phyloP scores from a whole-genome alignment of 2,797 vertebrate species.

The Rhinogobio ventralis region DNA sequence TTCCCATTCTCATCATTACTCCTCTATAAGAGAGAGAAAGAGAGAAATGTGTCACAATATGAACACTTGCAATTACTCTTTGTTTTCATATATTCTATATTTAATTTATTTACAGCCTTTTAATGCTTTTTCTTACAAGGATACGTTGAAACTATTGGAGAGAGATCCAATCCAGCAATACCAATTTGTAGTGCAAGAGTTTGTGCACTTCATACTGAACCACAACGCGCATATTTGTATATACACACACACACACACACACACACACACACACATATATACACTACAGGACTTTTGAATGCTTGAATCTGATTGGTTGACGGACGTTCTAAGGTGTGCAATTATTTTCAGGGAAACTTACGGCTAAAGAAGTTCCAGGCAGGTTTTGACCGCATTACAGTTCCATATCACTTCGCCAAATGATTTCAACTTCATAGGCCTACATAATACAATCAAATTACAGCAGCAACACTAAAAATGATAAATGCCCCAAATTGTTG shows the following conservation, averaged over 20 bases:
- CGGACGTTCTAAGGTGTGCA: no score
- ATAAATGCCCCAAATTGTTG: background rate
- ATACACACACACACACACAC: no score
- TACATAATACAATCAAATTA: background rate
- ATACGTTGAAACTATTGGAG: background rate
- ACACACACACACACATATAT: no score
- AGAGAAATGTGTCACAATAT: background rate
- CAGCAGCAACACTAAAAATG: background rate
- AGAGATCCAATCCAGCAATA: background rate
- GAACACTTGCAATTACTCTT: background rate
- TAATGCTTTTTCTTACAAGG: background rate
- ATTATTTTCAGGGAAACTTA: no score
- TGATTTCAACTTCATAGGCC: background rate
- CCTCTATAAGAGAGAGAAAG: constrained; percentile 77
- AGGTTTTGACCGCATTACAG: no score
- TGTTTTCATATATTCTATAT: background rate
- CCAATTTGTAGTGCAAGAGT: no score
- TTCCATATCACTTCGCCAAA: no score
- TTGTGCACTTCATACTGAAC: background rate
- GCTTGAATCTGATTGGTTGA: no score
- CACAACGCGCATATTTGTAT: background rate
- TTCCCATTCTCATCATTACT: constrained; percentile 97
- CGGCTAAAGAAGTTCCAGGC: no score
- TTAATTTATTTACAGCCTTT: background rate
- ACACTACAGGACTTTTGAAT: no score